These are phyloP conservation scores for Bothrops jararaca DNA, from an alignment of 2,113 vertebrate genomes.

Conservation along the genomic window DNA sequence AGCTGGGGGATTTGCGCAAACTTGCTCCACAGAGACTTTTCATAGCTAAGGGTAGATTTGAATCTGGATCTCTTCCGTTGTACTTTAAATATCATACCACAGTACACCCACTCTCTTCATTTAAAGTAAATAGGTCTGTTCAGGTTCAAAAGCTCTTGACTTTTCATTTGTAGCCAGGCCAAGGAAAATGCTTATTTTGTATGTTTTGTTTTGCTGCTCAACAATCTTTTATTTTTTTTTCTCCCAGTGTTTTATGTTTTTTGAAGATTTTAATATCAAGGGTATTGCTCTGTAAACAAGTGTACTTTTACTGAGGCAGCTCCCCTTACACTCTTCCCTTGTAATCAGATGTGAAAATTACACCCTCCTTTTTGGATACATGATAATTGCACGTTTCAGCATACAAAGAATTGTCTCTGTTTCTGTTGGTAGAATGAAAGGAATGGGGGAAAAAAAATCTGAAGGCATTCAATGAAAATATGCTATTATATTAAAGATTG, in stretches of 20 bases:
- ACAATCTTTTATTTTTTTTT: conserved; percentile 55
- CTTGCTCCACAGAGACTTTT: background rate
- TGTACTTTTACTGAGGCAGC: conserved; percentile 74
- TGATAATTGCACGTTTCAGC: conserved; percentile 89
- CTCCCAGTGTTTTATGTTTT: conserved; percentile 59
- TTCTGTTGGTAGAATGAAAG: conserved; percentile 76
- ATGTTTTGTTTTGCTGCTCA: conserved; percentile 51
- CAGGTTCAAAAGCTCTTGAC: conserved; percentile 53
- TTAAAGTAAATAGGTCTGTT: conserved; percentile 40
- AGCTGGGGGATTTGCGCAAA: background rate
- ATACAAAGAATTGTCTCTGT: conserved; percentile 79
- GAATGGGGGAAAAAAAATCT: background rate
- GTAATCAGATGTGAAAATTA: conserved; percentile 93
- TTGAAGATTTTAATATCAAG: conserved; percentile 77
- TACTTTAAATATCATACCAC: background rate
- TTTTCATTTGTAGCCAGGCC: conserved; percentile 55
- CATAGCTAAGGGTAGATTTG: background rate
- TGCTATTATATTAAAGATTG: conserved; percentile 75
- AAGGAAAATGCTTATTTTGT: conserved; percentile 57
- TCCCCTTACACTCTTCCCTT: conserved; percentile 81
- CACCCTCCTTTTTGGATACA: conserved; percentile 88
- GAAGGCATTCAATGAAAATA: conserved; percentile 69
- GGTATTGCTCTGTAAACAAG: conserved; percentile 82
- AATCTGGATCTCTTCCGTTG: background rate
- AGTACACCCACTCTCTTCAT: background rate